Evolutionary conservation across 2,797 vertebrate genomes (phyloP).

Genomic region (Gymnoscopelus braueri): DNA sequence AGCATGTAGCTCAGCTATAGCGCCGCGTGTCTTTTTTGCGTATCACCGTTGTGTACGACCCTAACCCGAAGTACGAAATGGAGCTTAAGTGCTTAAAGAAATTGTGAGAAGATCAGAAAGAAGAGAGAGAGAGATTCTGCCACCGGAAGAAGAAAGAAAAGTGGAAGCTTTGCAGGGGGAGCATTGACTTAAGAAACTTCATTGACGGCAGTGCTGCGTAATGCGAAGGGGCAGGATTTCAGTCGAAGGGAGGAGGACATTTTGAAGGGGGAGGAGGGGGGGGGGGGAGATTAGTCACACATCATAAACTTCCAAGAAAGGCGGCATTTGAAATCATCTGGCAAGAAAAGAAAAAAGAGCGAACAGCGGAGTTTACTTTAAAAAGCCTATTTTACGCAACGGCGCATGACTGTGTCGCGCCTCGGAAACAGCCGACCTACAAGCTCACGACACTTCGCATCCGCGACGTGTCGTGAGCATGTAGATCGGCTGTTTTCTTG

Average conservation of each 20-base stretch:
- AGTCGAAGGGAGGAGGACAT: slow-evolving; percentile 30
- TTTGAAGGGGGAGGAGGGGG: slow-evolving; percentile 50
- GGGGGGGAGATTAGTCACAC: slow-evolving; percentile 64
- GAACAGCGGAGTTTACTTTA: slow-evolving; percentile 45
- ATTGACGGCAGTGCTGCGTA: slow-evolving; percentile 29
- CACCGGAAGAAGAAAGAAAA: slow-evolving; percentile 29
- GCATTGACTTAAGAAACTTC: slow-evolving; percentile 29
- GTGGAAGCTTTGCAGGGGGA: slow-evolving; percentile 42
- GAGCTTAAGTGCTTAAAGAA: too few species aligned
- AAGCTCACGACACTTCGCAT: too few species aligned
- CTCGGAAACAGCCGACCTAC: too few species aligned
- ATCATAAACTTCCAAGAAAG: slow-evolving; percentile 71
- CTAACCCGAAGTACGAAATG: too few species aligned
- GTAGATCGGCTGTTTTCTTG: too few species aligned
- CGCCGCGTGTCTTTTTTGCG: too few species aligned
- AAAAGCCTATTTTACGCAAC: not conserved
- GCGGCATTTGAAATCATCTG: slow-evolving; percentile 63
- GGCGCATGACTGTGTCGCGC: too few species aligned
- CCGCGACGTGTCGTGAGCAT: too few species aligned
- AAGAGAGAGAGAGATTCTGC: slow-evolving; percentile 44
- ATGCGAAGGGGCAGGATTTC: slow-evolving; percentile 51
- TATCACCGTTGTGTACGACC: too few species aligned
- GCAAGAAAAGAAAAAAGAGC: slow-evolving; percentile 17
- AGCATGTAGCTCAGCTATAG: too few species aligned
- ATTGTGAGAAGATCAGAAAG: slow-evolving; percentile 66